Conservation (phyloP, 2,888 invertebrate species). For the Melitaea athalia region DNA sequence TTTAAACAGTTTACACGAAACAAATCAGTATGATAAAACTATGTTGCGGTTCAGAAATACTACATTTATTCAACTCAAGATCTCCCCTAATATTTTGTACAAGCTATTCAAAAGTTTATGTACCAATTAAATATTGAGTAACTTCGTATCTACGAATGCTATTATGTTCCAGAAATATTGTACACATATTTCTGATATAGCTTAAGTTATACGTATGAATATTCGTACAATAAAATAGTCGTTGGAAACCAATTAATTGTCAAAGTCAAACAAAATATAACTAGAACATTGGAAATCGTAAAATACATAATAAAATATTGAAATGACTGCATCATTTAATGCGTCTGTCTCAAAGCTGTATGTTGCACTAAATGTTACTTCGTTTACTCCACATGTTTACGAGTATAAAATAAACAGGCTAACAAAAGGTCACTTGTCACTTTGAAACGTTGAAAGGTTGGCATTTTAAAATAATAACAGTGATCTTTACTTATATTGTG, state of each 20-base stretch:
- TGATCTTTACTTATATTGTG: background rate
- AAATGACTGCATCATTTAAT: constrained; percentile 7
- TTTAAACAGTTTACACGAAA: no score
- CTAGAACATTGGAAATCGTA: background rate
- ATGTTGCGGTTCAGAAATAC: no score
- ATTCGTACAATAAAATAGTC: background rate
- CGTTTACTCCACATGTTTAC: constrained; percentile 10
- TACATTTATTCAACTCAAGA: no score
- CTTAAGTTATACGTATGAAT: background rate
- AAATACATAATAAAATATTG: constrained; percentile 2
- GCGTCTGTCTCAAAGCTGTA: constrained; percentile 10
- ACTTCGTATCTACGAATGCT: no score
- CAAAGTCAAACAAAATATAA: background rate
- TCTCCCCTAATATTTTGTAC: no score
- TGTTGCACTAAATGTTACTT: constrained; percentile 15
- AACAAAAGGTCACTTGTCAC: background rate
- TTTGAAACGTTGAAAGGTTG: background rate
- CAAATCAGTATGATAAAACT: no score
- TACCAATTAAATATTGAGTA: no score
- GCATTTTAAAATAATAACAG: background rate
- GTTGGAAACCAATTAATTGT: background rate
- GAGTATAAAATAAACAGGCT: constrained; percentile 14
- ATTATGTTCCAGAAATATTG: no score
- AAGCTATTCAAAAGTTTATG: no score
- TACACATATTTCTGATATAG: no score